These are phyloP conservation scores for Gymnopithys bicolor DNA, from an alignment of 2,797 vertebrate genomes.

Conservation along the genomic window DNA sequence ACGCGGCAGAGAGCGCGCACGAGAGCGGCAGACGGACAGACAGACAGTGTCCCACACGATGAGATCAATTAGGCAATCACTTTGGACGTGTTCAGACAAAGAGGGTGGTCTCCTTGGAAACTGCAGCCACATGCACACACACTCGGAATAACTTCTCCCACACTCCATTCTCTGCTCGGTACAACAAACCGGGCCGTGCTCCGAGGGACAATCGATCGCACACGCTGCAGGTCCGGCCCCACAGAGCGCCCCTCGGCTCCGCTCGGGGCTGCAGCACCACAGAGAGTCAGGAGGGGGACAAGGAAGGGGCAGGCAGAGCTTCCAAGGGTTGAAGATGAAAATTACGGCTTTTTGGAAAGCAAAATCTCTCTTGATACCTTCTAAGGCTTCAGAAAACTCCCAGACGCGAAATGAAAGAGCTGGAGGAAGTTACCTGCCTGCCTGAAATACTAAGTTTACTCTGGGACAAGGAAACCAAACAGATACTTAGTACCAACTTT, in stretches of 20 bases:
- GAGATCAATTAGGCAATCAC: constrained; percentile 70
- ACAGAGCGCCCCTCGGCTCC: background rate
- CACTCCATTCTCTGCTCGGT: constrained; percentile 39
- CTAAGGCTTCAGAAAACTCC: background rate
- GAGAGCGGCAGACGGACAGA: constrained; percentile 46
- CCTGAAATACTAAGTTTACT: background rate
- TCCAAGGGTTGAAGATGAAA: background rate
- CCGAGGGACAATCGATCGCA: background rate
- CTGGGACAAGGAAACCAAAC: background rate
- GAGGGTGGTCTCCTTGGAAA: constrained; percentile 71
- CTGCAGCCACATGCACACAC: constrained; percentile 61
- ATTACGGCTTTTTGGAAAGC: background rate
- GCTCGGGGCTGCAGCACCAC: background rate
- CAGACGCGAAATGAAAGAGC: background rate
- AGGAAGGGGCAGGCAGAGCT: background rate
- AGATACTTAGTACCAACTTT: background rate
- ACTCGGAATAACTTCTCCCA: constrained; percentile 67
- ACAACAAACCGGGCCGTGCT: constrained; percentile 49
- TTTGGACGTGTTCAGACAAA: constrained; percentile 74
- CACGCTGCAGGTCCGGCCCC: background rate
- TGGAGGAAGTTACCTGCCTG: background rate
- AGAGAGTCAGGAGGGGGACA: background rate
- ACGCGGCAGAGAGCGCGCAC: background rate
- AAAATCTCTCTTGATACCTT: background rate
- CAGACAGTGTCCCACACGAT: constrained; percentile 56